Base-by-base conservation (phyloP, 2,113 vertebrate genomes). In the Leptosomus discolor region DNA sequence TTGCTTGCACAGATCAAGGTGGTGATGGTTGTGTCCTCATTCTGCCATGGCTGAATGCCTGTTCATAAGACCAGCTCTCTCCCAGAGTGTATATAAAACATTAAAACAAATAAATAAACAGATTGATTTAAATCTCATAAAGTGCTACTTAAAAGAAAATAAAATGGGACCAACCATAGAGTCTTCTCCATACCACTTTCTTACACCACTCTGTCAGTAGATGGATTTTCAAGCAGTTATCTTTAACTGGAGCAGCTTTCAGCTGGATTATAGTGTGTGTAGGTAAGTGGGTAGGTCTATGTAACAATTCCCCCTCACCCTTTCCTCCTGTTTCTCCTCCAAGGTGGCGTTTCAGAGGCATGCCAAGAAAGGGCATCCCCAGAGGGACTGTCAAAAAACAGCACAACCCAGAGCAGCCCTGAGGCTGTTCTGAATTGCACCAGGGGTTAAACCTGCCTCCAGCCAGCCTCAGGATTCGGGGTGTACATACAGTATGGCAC, bases 321-420 rank as follows among this genome's bases (percentile, higher is more conserved):
- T 82, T 94, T 60, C 22, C 56, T 93, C 69, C 73, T 78, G 56
- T 68, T 84, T 74, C 88, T 89, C 29, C 83, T 92, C 65, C 29
- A 29, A 61, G 4, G n/a, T 79, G 90, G 93, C 36, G 75, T 96
- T 94, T 95, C 84, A 24, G 73, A 90, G 2, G 11, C 65, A 64
- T 92, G 74, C 89, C 96, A 95, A 92, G 96, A 90, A 79, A 95
- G 50, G 86, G 70, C 74, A 91, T 54, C 84, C 94, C 76, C 92
- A 92, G 54, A 94, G 96, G 74, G 94, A 95, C 89, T 88, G 92
- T 89, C 86, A 94, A 91, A 94, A 95, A 94, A 36, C 91, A 92
- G 95, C 84, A 96, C 65, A 95, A 92, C 92, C 89, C 74, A 91
- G 91, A 96, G 95, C 95, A 96, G n/a, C 97, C 94, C 77, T 58